These are phyloP conservation scores for Spialia ferax DNA, from an alignment of 2,888 invertebrate genomes.

Conservation along the genomic window DNA sequence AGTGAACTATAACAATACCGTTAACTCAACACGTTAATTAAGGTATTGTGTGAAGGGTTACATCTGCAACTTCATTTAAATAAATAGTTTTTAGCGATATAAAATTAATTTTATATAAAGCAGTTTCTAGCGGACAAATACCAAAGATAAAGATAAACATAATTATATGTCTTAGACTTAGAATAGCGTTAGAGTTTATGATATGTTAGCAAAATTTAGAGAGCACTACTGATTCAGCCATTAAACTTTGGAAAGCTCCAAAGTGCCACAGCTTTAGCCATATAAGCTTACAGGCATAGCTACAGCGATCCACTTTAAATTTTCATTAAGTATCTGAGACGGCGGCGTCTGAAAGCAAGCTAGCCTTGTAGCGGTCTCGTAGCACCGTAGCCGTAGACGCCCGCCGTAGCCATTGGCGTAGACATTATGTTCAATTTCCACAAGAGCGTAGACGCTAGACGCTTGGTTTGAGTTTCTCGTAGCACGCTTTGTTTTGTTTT, in stretches of 20 bases:
- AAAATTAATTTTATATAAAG: no score
- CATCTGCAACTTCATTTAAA: no score
- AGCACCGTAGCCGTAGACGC: slow-evolving; percentile 16
- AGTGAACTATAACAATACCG: no score
- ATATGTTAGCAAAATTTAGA: no score
- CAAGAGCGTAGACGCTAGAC: slow-evolving; percentile 17
- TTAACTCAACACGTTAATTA: no score
- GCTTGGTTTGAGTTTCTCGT: slow-evolving; percentile 23
- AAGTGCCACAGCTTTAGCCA: neutral
- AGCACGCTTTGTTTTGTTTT: slow-evolving; percentile 28
- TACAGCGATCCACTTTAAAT: neutral
- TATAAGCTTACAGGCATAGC: neutral
- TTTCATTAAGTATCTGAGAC: slow-evolving; percentile 17
- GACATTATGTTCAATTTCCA: slow-evolving; percentile 29
- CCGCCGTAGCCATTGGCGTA: slow-evolving; percentile 25
- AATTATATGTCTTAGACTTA: no score
- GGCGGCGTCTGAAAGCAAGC: neutral
- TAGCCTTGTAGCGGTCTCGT: slow-evolving; percentile 26
- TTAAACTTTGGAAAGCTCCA: no score
- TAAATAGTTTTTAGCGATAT: no score
- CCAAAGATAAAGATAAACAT: no score
- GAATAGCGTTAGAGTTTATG: no score
- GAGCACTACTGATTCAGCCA: neutral
- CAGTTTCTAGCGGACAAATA: no score
- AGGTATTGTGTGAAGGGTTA: no score